A percentile compares a stretch with the other conserved stretches of the same genome.
Evolutionary conservation across 2,888 invertebrate species (phyloP).

Genomic region (Chaitophorus viminalis): DNA sequence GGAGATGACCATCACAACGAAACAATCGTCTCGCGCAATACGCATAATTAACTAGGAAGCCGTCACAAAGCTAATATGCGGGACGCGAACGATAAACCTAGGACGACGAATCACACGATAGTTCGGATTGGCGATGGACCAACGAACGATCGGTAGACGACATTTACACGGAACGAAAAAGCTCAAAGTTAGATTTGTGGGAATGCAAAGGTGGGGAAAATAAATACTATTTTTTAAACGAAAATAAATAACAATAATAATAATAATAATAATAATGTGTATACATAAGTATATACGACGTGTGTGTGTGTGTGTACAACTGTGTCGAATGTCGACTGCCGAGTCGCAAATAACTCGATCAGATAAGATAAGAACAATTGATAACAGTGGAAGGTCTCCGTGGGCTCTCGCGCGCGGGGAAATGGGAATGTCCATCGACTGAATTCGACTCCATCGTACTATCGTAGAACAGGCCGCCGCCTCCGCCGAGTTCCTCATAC

Average conservation of each 20-base stretch:
- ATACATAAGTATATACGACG: neutral
- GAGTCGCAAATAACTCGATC: slow-evolving; percentile 36
- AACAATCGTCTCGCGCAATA: slow-evolving; percentile 54
- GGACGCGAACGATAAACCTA: neutral
- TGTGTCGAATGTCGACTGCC: neutral
- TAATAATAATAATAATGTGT: neutral
- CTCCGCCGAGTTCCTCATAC: neutral
- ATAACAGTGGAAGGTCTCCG: slow-evolving; percentile 25
- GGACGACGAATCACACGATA: no score
- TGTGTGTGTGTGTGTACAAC: neutral
- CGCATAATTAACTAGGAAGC: slow-evolving; percentile 55
- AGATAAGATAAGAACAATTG: slow-evolving; percentile 27
- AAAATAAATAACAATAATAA: neutral
- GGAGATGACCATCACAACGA: slow-evolving; percentile 56
- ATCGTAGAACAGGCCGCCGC: neutral
- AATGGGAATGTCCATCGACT: no score
- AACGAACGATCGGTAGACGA: neutral
- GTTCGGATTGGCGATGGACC: no score
- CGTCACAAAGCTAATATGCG: neutral
- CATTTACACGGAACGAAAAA: neutral
- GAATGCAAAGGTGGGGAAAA: neutral
- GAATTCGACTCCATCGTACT: no score
- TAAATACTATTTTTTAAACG: neutral
- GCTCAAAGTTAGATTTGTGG: no score
- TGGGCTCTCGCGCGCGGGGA: neutral